Conservation (phyloP, 2,888 invertebrate genomes). For the Thereva unica region DNA sequence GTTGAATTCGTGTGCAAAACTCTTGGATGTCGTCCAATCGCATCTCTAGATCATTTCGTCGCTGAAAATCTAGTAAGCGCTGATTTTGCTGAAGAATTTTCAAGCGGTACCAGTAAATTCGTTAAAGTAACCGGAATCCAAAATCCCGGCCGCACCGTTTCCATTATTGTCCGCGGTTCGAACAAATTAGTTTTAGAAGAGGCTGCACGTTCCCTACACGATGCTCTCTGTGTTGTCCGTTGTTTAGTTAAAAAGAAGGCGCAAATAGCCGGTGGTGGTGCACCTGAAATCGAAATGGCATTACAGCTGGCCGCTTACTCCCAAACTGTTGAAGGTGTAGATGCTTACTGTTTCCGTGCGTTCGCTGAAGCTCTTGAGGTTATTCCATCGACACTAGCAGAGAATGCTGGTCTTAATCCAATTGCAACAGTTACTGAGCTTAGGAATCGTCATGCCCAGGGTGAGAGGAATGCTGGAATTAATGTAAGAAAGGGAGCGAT, state of each 20-base stretch:
- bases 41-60: constrained; percentile 96
- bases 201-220: constrained; percentile 90
- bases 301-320: constrained; percentile 80
- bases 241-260: constrained; percentile 94
- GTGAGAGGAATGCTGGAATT: constrained; percentile 86
- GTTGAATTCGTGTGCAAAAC: constrained; percentile 97
- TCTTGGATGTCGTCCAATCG: constrained; percentile 91
- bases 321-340: constrained; percentile 84
- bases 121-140: constrained; percentile 91
- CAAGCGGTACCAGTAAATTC: constrained; percentile 85
- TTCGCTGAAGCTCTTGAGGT: constrained; percentile 96
- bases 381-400: constrained; percentile 87
- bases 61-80: constrained; percentile 90
- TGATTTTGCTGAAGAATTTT: constrained; percentile 92
- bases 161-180: constrained; percentile 83
- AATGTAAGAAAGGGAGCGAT: constrained; percentile 96
- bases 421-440: constrained; percentile 96
- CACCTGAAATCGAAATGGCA: constrained; percentile 95
- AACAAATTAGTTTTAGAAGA: constrained; percentile 88
- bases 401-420: constrained; percentile 86
- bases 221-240: constrained; percentile 88
- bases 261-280: constrained; percentile 94
- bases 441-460: constrained; percentile 88
- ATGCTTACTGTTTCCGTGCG: constrained; percentile 93
- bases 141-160: constrained; percentile 87